Evolutionary conservation across 2,888 invertebrate species (phyloP).

Genomic region (Lissonota sp.): DNA sequence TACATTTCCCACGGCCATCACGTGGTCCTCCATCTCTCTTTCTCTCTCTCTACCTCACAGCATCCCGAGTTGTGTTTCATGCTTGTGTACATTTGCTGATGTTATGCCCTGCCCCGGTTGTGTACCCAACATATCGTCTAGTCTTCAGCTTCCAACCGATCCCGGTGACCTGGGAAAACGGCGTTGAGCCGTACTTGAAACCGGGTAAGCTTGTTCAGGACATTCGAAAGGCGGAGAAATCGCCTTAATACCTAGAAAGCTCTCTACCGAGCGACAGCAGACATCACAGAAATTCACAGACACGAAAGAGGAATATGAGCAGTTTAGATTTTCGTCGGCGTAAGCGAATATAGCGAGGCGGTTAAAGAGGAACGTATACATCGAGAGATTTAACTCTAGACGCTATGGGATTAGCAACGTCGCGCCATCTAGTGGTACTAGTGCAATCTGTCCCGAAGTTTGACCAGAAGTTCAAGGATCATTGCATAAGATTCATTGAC

Average conservation of each 20-base stretch:
- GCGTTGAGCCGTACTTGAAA: conserved; percentile 40
- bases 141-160: conserved; percentile 21
- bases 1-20: conserved; percentile 5
- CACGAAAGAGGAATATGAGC: not conserved
- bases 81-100: not conserved
- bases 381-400: conserved; percentile 3
- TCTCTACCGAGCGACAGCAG: conserved; percentile 9
- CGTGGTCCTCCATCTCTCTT: too few species aligned
- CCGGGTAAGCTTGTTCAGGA: conserved; percentile 26
- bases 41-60: too few species aligned
- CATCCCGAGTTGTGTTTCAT: not conserved
- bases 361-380: not conserved
- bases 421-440: conserved; percentile 22
- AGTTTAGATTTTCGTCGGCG: not conserved
- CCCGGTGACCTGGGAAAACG: not conserved
- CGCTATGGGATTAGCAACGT: not conserved
- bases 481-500: not conserved
- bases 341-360: not conserved
- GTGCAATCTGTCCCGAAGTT: conserved; percentile 17
- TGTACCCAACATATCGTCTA: conserved; percentile 6
- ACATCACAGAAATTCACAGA: not conserved
- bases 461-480: not conserved
- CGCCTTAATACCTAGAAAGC: conserved; percentile 21
- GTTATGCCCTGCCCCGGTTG: conserved; percentile 4
- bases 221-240: not conserved